These are phyloP conservation scores for Lamprotornis superbus DNA, from an alignment of 2,113 vertebrate species.

Conservation along the genomic window DNA sequence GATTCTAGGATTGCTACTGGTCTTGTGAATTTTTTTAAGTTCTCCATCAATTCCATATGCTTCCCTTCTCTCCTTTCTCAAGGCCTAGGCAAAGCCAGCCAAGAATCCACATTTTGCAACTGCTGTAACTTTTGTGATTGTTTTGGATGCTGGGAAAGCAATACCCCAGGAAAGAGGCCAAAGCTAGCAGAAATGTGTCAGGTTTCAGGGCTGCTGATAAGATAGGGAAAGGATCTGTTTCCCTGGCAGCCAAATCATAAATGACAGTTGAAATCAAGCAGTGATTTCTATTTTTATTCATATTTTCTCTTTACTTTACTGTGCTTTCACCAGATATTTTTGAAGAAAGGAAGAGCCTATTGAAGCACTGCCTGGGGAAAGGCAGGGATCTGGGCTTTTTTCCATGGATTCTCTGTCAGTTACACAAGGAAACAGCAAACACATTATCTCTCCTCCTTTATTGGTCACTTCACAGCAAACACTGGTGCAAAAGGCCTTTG, in stretches of 20 bases:
- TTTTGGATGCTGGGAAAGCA: constrained; percentile 1
- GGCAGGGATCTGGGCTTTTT: neutral
- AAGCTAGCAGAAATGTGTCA: neutral
- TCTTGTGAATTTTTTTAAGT: neutral
- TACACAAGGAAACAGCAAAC: neutral
- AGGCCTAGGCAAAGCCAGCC: neutral
- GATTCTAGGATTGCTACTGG: neutral
- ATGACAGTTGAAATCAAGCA: neutral
- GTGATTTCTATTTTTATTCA: neutral
- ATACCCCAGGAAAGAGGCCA: neutral
- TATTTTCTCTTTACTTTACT: neutral
- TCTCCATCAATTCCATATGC: neutral
- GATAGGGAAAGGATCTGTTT: neutral
- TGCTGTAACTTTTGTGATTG: neutral
- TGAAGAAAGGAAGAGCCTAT: neutral
- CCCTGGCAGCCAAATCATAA: neutral
- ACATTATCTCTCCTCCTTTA: neutral
- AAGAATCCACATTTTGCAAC: neutral
- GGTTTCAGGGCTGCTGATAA: neutral
- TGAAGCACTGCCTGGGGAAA: neutral
- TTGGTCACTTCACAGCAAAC: neutral
- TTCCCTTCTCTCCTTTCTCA: neutral
- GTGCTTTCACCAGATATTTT: neutral
- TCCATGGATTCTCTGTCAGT: neutral
- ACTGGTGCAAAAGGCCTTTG: neutral